Base-by-base conservation (phyloP, 2,113 vertebrate genomes). In the Sceloporus undulatus region DNA sequence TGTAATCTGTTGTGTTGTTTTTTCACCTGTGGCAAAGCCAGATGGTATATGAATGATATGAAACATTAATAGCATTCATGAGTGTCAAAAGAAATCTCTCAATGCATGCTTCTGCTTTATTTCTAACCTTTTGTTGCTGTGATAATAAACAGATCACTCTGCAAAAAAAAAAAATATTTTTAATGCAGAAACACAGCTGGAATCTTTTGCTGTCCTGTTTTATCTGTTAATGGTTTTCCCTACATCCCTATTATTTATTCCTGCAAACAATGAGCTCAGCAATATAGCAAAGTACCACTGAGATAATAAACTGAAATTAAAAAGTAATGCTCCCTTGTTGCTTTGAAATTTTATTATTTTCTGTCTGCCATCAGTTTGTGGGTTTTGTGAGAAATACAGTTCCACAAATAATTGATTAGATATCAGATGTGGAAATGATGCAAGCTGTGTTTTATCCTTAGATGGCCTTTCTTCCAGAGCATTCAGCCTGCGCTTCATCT, bases 251-350 rank as follows among this genome's bases (percentile, higher is more conserved):
- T 82, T 82, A 82, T 54, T 85, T 82, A 84, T 48, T 83, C 48
- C 65, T 29, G 23, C 73, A 84, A 79, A 85, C 62, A 79, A 59
- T 13, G 34, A 56, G 52, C 73, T 85, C 85, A 79, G 87, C 1
- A 9, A 78, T 86, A 84, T 76, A 85, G 66, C 0, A 0, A 62
- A 6, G 0, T 16, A 40, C 59, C 25, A 29, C 87, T 29, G 68
- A 90, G 77, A 78, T 91, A 82, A 87, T 79, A 83, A 86, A 91
- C 34, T 56, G 0, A 0, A 71, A 42, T 59, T 52, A 42, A 14
- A 77, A 73, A 87, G 19, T 11, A 8, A 56, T 90, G 76, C 75
- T 87, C 74, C 5, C 8, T 74, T 78, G 1, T 1, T 59, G 71
- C 52, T 38, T 78, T 18, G 85, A 70, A 76, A 34, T 70, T 86